phyloP scores from a whole-genome alignment of 2,113 vertebrate species.

The Paraplagusia blochii region DNA sequence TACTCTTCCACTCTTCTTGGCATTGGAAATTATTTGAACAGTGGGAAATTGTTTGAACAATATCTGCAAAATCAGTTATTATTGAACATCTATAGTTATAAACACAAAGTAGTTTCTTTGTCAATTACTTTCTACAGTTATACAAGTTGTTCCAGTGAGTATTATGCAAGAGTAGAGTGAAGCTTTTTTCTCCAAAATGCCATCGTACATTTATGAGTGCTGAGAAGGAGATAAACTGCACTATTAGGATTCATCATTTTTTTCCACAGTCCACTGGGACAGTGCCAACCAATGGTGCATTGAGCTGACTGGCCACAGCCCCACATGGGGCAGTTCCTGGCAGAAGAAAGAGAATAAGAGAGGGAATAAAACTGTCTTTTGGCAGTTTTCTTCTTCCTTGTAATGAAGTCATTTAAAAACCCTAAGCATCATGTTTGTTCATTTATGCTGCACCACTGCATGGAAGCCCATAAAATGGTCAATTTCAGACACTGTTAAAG shows the following conservation, averaged over 20 bases:
- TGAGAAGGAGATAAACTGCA: constrained; percentile 78
- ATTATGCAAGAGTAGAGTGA: constrained; percentile 66
- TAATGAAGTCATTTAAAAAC: constrained; percentile 77
- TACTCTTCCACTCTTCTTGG: too few species aligned
- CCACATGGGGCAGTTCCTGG: constrained; percentile 74
- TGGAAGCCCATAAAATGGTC: constrained; percentile 59
- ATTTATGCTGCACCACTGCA: constrained; percentile 64
- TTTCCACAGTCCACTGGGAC: constrained; percentile 71
- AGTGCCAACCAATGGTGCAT: constrained; percentile 69
- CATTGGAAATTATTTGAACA: too few species aligned
- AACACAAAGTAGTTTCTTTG: too few species aligned
- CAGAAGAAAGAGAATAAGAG: constrained; percentile 59
- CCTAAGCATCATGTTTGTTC: constrained; percentile 56
- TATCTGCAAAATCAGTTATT: too few species aligned
- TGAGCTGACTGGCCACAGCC: constrained; percentile 69
- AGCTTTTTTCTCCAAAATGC: constrained; percentile 66
- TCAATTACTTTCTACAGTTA: too few species aligned
- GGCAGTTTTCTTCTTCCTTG: constrained; percentile 54
- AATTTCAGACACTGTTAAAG: constrained; percentile 30
- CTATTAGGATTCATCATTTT: constrained; percentile 77
- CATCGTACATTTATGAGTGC: constrained; percentile 71
- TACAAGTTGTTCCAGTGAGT: too few species aligned
- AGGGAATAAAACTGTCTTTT: constrained; percentile 67
- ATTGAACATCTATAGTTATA: too few species aligned
- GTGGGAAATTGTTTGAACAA: too few species aligned